A percentile compares a stretch with the other conserved stretches of the same genome.
phyloP scores from a whole-genome alignment of 2,888 invertebrate genomes.

The Andrena flavipes region DNA sequence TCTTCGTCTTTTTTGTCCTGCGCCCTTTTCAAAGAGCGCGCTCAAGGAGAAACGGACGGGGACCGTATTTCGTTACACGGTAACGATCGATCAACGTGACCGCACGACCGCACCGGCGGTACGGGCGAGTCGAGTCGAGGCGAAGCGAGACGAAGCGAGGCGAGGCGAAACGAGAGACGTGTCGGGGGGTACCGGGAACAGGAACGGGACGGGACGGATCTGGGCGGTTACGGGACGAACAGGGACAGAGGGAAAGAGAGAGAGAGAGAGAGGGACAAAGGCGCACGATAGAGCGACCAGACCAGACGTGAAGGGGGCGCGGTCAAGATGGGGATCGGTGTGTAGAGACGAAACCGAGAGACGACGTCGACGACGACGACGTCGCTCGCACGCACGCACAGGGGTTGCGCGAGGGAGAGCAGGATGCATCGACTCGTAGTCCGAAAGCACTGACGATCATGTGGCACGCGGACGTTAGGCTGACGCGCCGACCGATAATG shows the following conservation, averaged over 20 bases:
- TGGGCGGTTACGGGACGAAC: conserved; percentile 43
- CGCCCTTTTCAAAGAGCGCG: conserved; percentile 74
- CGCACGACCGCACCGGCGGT: conserved; percentile 72
- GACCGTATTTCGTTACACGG: conserved; percentile 75
- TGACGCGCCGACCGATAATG: conserved; percentile 31
- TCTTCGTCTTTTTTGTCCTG: conserved; percentile 63
- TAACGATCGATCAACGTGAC: conserved; percentile 76
- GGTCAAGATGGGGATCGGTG: conserved; percentile 66
- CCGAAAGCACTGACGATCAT: conserved; percentile 51
- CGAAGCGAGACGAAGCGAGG: conserved; percentile 45
- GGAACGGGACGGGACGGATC: conserved; percentile 21
- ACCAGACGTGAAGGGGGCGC: conserved; percentile 64
- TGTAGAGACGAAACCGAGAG: conserved; percentile 43
- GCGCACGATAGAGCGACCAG: conserved; percentile 11
- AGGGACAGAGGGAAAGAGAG: not conserved
- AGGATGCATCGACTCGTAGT: conserved; percentile 42
- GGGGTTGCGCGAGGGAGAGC: conserved; percentile 22
- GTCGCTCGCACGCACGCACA: not conserved
- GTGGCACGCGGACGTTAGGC: conserved; percentile 37
- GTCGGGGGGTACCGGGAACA: conserved; percentile 28
- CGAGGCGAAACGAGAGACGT: conserved; percentile 29
- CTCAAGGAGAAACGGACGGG: conserved; percentile 74
- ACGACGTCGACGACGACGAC: not conserved
- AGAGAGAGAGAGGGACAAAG: conserved; percentile 11
- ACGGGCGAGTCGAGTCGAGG: conserved; percentile 48